Evolutionary conservation across 2,113 vertebrate species (phyloP).

Genomic region (Lycocorax pyrrhopterus): DNA sequence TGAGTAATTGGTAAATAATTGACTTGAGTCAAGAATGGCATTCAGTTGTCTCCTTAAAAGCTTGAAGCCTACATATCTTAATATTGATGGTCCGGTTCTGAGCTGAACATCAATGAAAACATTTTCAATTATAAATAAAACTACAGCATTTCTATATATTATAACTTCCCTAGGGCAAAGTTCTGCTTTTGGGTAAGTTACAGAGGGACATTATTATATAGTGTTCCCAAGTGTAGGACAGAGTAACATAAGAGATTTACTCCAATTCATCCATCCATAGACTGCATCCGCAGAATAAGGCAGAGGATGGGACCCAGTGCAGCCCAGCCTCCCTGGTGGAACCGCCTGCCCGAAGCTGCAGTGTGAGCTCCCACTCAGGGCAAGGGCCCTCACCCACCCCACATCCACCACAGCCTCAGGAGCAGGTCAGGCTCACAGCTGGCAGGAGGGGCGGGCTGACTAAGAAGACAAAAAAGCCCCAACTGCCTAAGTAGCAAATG

Average conservation of each 20-base stretch:
- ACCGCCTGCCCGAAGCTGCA: fast-evolving
- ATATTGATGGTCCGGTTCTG: background rate
- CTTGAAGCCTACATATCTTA: background rate
- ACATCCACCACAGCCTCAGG: background rate
- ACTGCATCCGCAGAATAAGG: background rate
- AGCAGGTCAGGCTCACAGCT: background rate
- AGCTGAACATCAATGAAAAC: conserved; percentile 6
- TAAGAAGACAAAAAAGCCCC: background rate
- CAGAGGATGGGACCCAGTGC: background rate
- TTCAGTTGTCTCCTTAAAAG: conserved; percentile 7
- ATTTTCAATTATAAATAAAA: background rate
- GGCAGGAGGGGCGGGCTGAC: background rate
- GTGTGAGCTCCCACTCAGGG: background rate
- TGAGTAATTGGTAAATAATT: too few relatives aligned
- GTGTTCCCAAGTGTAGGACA: background rate
- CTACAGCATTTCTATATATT: background rate
- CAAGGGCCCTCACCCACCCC: background rate
- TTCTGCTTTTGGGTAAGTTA: background rate
- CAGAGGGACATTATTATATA: background rate
- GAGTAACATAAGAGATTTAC: background rate
- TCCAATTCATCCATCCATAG: background rate
- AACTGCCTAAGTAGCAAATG: background rate
- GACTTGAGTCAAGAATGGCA: background rate
- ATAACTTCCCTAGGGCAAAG: background rate
- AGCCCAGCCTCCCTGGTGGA: background rate